Base-by-base conservation (phyloP, 2,888 invertebrate species). In the Epinotia ramella region DNA sequence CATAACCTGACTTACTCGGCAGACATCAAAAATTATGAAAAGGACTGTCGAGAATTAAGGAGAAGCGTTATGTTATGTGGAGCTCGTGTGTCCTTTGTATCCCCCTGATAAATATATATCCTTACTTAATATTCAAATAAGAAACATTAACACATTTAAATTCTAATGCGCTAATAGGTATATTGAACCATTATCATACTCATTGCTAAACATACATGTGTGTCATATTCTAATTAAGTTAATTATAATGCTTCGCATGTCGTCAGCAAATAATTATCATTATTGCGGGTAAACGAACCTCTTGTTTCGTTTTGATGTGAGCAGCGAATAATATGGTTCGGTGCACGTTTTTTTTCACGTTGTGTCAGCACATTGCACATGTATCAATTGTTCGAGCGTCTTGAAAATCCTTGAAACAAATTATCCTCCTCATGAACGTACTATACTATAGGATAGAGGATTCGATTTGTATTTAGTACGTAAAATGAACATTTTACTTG, bases 1-100 rank as follows among this genome's bases (percentile, higher is more conserved):
- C 91, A 93, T 94, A 94, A 93, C 91, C 90, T 91, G 84, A 82
- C 44, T 71, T 60, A 70, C 49, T 66, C 73, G 16, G 18, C 57
- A 72, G 62, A 62, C 67, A 46, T 57, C 46, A 64, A 44, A 64
- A 40, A 33, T 7, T 33, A 28, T 18, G 18, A 44, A 40, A 16
- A 4, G 16, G 46, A 49, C 28, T 16, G 60, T 13, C 2, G 12
- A 60, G 24, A 24, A 28, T 24, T 60, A 16, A n/a, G 33, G n/a
- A 28, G 16, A 60, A 5, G 6, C 16, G n/a, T 53, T 7, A 16
- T 2, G 33, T 28, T 33, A 59, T 59, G 13, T 59, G 57, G 11
- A 20, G 9, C 20, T 20, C 12, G 28, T 12, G 5, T 59, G 59
- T 24, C 3, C 2, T 24, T 59, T 68, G 18, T 57, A 57, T 56